phyloP scores from a whole-genome alignment of 64 coral and sea anemone species.

The Trachythela sp. region DNA sequence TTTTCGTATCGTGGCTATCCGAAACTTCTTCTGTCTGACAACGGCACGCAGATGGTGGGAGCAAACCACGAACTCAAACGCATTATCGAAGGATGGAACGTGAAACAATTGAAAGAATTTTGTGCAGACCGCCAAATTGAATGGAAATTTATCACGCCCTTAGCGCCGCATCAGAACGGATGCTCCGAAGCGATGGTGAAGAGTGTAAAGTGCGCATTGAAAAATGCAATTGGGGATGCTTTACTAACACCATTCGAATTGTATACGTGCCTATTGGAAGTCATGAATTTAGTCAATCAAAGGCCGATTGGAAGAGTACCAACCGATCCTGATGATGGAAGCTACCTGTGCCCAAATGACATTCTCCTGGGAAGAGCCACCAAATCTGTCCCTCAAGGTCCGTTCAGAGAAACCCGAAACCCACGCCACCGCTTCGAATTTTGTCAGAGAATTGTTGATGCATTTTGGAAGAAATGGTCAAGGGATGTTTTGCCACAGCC shows the following conservation, averaged over 20 bases:
- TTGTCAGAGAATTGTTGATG: neutral
- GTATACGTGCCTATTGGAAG: too few relatives aligned
- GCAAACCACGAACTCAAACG: neutral
- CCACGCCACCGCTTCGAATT: neutral
- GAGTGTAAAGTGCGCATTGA: neutral
- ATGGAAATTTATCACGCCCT: neutral
- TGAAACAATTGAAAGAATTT: neutral
- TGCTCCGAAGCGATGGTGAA: neutral
- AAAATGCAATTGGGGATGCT: neutral
- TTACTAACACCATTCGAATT: neutral
- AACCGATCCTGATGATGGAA: too few relatives aligned
- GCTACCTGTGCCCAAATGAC: neutral
- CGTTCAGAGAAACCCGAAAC: constrained; percentile 1
- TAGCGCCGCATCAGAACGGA: neutral
- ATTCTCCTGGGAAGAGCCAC: neutral
- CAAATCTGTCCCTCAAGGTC: neutral
- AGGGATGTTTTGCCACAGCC: neutral
- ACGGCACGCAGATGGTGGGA: constrained; percentile 1
- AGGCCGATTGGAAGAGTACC: too few relatives aligned
- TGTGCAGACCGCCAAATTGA: constrained; percentile 8
- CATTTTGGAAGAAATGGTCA: constrained; percentile 4
- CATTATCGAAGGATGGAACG: neutral
- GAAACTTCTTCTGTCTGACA: neutral
- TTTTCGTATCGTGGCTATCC: neutral
- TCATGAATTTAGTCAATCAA: too few relatives aligned